Base-by-base conservation (phyloP, 2,888 invertebrate genomes). In the Lasius platythorax region DNA sequence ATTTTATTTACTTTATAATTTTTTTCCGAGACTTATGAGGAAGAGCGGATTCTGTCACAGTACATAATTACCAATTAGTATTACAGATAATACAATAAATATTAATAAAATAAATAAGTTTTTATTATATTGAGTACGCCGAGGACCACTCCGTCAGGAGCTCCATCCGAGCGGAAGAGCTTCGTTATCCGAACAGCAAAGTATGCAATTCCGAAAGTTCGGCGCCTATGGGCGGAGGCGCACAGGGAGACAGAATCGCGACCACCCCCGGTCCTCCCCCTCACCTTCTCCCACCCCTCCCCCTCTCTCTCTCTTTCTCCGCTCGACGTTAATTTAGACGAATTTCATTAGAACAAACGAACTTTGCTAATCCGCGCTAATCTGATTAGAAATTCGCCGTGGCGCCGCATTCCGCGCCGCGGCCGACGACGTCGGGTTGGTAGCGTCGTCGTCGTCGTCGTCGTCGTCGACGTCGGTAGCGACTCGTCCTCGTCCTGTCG, bases 271-370 rank as follows among this genome's bases (percentile, higher is more conserved):
- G 72, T 84, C 73, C 64, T 40, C 81, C 56, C 23, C 74, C 50
- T 72, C 40, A 75, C 64, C 61, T 37, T 64, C 87, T 67, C 46
- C 40, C 73, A 28, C 12, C 23, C 56, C 58, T 23, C 66, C 50
- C 66, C 85, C 85, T 66, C 66, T 53, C 43, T 72, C 67, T 75
- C 64, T 68, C 87, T 76, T 88, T 89, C 89, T 84, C 85, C 87
- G 89, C 89, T 91, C 92, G 94, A 94, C 94, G 94, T 94, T 95
- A 95, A 95, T 95, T 95, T 95, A 94, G 94, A 95, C 95, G 94
- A 94, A 95, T 95, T 95, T 95, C 95, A 94, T 95, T 94, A 95
- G 94, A 94, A 94, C 95, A 95, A 95, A 95, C 95, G 95, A 95
- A 95, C 94, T 95, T 94, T 94, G 93, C 94, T 95, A 94, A 95